Evolutionary conservation across 2,113 vertebrate genomes (phyloP).

Genomic region (Vanacampus margaritifer): DNA sequence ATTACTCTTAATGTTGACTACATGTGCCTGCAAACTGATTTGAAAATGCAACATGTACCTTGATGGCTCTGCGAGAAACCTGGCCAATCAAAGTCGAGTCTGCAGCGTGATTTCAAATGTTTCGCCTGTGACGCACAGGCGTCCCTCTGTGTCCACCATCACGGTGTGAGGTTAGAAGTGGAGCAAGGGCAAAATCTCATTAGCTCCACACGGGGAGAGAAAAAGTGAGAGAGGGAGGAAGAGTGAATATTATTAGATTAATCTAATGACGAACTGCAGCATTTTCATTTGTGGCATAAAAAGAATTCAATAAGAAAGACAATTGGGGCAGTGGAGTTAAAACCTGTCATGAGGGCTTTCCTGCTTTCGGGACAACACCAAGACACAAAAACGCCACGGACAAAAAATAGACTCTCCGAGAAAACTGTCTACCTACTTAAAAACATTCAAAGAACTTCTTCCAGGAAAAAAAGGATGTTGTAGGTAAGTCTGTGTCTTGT

Average conservation of each 20-base stretch:
- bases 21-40: constrained; percentile 36
- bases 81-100: constrained; percentile 45
- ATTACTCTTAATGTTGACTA: constrained; percentile 46
- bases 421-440: neutral
- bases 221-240: constrained; percentile 30
- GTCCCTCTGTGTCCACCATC: constrained; percentile 41
- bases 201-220: constrained; percentile 51
- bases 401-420: neutral
- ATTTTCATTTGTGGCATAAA: constrained; percentile 73
- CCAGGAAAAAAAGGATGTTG: too few species aligned
- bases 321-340: constrained; percentile 44
- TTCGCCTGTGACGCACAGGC: constrained; percentile 38
- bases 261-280: constrained; percentile 75
- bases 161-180: constrained; percentile 47
- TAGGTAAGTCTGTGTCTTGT: neutral
- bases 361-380: constrained; percentile 24
- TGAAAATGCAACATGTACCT: constrained; percentile 26
- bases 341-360: constrained; percentile 16
- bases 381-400: neutral
- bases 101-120: constrained; percentile 45
- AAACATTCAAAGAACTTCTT: neutral
- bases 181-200: constrained; percentile 66
- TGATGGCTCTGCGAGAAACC: constrained; percentile 39
- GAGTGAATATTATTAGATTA: constrained; percentile 72
- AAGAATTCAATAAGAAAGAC: constrained; percentile 63